Evolutionary conservation across 2,888 invertebrate species (phyloP).

Genomic region (Melinaea marsaeus): DNA sequence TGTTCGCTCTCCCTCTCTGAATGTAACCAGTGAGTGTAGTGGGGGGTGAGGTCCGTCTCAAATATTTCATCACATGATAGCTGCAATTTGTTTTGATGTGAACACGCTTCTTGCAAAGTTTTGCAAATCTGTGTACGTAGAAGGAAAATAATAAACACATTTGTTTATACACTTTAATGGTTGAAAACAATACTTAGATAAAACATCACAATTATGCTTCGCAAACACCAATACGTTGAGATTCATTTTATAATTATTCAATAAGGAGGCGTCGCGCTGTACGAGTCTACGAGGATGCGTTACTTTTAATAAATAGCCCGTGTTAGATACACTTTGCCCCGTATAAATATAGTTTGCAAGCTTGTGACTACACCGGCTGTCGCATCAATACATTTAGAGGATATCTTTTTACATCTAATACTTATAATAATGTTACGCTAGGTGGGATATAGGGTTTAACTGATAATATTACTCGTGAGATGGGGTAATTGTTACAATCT

Average conservation of each 20-base stretch:
- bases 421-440: conserved; percentile 70
- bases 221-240: conserved; percentile 66
- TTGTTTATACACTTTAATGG: conserved; percentile 68
- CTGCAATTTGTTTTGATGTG: not conserved
- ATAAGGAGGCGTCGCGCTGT: not conserved
- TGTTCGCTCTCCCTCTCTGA: conserved; percentile 2
- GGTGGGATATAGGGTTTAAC: conserved; percentile 64
- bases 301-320: conserved; percentile 14
- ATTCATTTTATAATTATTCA: conserved; percentile 18
- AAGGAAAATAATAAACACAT: conserved; percentile 37
- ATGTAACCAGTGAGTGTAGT: conserved; percentile 2
- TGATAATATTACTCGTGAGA: conserved; percentile 28
- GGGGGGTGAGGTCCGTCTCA: not conserved
- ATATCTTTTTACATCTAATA: conserved; percentile 40
- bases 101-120: not conserved
- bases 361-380: conserved; percentile 21
- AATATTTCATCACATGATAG: not conserved
- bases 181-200: conserved; percentile 74
- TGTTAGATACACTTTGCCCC: conserved; percentile 4
- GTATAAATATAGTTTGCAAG: conserved; percentile 19
- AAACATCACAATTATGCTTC: conserved; percentile 79
- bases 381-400: conserved; percentile 24
- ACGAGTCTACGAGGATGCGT: not conserved
- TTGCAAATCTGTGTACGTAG: not conserved
- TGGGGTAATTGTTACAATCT: not conserved